Evolutionary conservation across 1,140 invertebrate genomes (phyloP).

Genomic region (Polypedilum vanderplanki): DNA sequence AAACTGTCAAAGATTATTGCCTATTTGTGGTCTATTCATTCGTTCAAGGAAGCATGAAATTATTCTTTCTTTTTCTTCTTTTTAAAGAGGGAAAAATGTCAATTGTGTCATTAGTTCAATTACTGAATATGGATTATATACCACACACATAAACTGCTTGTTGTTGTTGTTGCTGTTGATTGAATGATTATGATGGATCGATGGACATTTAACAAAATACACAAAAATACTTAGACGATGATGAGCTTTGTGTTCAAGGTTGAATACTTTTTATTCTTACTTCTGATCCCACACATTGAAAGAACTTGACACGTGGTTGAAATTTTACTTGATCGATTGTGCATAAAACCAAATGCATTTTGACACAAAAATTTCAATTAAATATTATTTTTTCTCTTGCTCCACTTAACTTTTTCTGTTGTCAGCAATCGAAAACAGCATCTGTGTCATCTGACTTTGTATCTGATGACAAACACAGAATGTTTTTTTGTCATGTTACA

Average conservation of each 20-base stretch:
- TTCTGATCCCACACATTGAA: no score
- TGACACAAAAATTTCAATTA: constrained; percentile 25
- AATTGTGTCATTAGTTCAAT: constrained; percentile 29
- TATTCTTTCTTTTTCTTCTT: neutral
- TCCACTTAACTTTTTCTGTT: neutral
- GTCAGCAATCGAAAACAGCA: neutral
- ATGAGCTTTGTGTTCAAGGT: neutral
- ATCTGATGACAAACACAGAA: neutral
- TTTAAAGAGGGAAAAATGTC: neutral
- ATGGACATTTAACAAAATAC: neutral
- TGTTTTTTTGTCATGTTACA: constrained; percentile 18
- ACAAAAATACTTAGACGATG: neutral
- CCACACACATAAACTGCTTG: neutral
- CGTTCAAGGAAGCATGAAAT: constrained; percentile 19
- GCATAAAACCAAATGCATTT: neutral
- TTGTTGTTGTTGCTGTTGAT: neutral
- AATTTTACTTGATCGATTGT: neutral
- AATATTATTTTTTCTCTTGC: neutral
- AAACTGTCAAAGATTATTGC: no score
- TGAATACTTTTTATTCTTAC: neutral
- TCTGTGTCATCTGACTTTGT: constrained; percentile 16
- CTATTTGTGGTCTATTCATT: no score
- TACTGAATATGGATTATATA: neutral
- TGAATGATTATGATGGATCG: constrained; percentile 15
- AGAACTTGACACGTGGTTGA: neutral